Evolutionary conservation across 2,888 invertebrate genomes (phyloP).

Genomic region (Iphiclides podalirius): DNA sequence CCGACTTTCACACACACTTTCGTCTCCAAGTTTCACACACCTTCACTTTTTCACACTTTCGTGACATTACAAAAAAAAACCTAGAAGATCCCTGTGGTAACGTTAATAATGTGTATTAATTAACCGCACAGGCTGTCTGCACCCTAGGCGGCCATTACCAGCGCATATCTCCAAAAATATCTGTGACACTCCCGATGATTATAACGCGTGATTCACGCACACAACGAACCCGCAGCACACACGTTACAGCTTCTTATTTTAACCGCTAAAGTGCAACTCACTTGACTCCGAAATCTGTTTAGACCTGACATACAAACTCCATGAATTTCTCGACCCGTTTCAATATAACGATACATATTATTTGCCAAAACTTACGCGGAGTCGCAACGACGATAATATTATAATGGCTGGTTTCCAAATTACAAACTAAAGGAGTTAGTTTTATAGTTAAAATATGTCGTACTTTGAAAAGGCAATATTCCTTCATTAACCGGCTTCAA

Average conservation of each 20-base stretch:
- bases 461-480: no score
- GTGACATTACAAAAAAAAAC: no score
- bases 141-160: slow-evolving; percentile 7
- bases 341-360: not conserved
- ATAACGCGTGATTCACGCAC: slow-evolving; percentile 23
- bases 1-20: no score
- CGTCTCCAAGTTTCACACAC: no score
- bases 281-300: slow-evolving; percentile 1
- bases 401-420: no score
- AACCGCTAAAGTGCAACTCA: slow-evolving; percentile 15
- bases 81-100: no score
- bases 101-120: no score
- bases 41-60: no score
- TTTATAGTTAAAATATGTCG: not conserved
- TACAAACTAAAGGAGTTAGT: no score
- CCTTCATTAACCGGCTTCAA: no score
- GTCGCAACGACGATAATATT: no score
- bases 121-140: not conserved
- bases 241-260: slow-evolving; percentile 20
- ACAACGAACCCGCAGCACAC: slow-evolving; percentile 17
- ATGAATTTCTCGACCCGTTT: slow-evolving; percentile 1
- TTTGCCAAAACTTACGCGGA: no score
- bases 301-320: slow-evolving; percentile 13
- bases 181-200: slow-evolving; percentile 26
- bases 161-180: slow-evolving; percentile 30